These are phyloP conservation scores for Microtus oregoni DNA, from an alignment of 2,113 vertebrate genomes.

Conservation along the genomic window DNA sequence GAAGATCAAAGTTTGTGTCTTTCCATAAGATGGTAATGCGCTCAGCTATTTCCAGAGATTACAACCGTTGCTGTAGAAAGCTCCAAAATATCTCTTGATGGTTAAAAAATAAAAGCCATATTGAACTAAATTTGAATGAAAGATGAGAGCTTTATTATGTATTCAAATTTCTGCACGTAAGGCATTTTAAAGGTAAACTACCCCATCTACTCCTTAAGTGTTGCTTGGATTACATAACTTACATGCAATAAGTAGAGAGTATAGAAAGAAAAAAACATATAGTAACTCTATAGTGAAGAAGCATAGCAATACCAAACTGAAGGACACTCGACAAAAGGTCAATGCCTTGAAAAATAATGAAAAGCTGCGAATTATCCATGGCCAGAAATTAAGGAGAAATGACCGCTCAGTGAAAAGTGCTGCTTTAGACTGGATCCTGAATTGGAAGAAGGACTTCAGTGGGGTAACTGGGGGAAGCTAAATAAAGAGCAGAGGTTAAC, in stretches of 20 bases:
- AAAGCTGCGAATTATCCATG: background rate
- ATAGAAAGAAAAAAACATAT: background rate
- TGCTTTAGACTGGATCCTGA: background rate
- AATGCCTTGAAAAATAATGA: background rate
- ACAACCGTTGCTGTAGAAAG: conserved; percentile 57
- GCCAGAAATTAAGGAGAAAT: background rate
- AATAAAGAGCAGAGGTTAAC: background rate
- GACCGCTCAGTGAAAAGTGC: background rate
- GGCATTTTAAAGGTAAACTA: conserved; percentile 53
- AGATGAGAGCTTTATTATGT: conserved; percentile 9
- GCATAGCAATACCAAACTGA: background rate
- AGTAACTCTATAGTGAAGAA: background rate
- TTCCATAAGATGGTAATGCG: conserved; percentile 24
- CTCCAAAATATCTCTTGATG: conserved; percentile 61
- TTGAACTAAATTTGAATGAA: conserved; percentile 57
- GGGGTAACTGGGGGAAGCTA: conserved; percentile 4
- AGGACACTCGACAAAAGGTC: background rate
- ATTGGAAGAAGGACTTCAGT: too few relatives aligned
- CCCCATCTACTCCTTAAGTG: background rate
- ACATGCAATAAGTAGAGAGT: background rate
- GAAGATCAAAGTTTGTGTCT: conserved; percentile 66
- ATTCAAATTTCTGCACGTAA: conserved; percentile 36
- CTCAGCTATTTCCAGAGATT: conserved; percentile 60
- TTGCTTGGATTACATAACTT: background rate
- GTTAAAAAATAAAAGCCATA: background rate